Percentiles rank a stretch among this genome's conserved stretches.
Conservation (phyloP, 2,888 invertebrate species). For the Leucophora obtusa region DNA sequence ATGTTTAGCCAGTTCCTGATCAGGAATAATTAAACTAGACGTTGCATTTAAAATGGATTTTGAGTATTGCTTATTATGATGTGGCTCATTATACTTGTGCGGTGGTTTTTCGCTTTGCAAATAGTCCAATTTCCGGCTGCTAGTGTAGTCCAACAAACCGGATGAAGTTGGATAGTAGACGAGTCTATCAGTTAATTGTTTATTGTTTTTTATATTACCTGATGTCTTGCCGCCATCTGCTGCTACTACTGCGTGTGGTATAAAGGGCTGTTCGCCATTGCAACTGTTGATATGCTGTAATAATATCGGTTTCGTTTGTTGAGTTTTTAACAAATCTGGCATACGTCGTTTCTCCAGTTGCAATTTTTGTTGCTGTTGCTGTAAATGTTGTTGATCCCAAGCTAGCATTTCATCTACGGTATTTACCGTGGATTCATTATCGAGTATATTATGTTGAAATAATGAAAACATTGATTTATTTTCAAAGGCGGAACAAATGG, state of each 20-base stretch:
- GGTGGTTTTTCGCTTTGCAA: conserved; percentile 59
- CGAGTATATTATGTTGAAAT: conserved; percentile 66
- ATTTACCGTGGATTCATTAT: conserved; percentile 60
- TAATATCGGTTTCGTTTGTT: not conserved
- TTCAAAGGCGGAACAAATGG: conserved; percentile 78
- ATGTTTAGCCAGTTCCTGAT: conserved; percentile 54
- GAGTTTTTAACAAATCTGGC: conserved; percentile 60
- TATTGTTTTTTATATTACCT: conserved; percentile 66
- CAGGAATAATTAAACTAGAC: not conserved
- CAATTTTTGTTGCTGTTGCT: conserved; percentile 59
- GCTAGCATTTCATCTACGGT: conserved; percentile 73
- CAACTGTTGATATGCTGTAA: no score
- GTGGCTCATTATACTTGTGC: conserved; percentile 21
- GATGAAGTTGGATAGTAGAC: conserved; percentile 86
- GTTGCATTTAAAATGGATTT: not conserved
- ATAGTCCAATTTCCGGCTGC: conserved; percentile 73
- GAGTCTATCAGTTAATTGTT: conserved; percentile 85
- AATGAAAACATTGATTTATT: conserved; percentile 77
- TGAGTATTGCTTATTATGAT: not conserved
- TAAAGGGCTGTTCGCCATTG: not conserved
- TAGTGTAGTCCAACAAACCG: conserved; percentile 78
- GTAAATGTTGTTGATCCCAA: conserved; percentile 70
- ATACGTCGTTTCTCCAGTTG: conserved; percentile 49
- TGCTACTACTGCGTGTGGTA: no score
- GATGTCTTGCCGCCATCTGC: conserved; percentile 48